These are phyloP conservation scores for Gobio gobio DNA, from an alignment of 2,113 vertebrate species.

Conservation along the genomic window DNA sequence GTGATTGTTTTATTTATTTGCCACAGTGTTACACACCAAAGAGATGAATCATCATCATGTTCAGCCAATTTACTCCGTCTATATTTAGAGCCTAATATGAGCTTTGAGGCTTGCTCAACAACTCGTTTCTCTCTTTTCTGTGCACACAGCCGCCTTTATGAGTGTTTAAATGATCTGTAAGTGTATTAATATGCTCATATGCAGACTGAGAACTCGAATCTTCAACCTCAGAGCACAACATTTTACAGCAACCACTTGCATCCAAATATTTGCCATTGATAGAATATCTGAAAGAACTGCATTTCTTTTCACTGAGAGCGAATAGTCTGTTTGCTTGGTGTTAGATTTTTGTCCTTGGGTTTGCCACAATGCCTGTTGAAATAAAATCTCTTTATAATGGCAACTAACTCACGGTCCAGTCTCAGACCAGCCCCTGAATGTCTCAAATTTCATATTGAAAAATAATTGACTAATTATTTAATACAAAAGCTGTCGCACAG, in stretches of 20 bases:
- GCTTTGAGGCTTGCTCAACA: conserved; percentile 15
- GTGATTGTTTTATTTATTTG: conserved; percentile 41
- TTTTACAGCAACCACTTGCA: neutral
- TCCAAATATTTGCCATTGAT: neutral
- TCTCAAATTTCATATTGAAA: conserved; percentile 39
- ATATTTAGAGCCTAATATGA: conserved; percentile 38
- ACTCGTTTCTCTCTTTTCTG: neutral
- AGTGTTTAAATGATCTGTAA: conserved; percentile 18
- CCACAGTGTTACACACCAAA: conserved; percentile 23
- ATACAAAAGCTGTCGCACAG: conserved; percentile 23
- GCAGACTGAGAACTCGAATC: neutral
- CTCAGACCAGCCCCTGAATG: conserved; percentile 44
- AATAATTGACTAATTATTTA: conserved; percentile 45
- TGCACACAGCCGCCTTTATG: neutral
- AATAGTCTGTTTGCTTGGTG: neutral
- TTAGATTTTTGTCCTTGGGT: conserved; percentile 19
- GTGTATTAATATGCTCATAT: neutral
- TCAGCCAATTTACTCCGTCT: conserved; percentile 31
- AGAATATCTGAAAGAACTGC: neutral
- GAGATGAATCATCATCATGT: conserved; percentile 33
- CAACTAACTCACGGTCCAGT: neutral
- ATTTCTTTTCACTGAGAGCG: neutral
- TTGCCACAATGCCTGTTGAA: conserved; percentile 5
- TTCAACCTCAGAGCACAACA: neutral
- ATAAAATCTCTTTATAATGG: neutral